Evolutionary conservation across 1,140 invertebrate species (phyloP), one percentile per base, ranked within the genome.

Genomic region (Drosophila repleta): DNA sequence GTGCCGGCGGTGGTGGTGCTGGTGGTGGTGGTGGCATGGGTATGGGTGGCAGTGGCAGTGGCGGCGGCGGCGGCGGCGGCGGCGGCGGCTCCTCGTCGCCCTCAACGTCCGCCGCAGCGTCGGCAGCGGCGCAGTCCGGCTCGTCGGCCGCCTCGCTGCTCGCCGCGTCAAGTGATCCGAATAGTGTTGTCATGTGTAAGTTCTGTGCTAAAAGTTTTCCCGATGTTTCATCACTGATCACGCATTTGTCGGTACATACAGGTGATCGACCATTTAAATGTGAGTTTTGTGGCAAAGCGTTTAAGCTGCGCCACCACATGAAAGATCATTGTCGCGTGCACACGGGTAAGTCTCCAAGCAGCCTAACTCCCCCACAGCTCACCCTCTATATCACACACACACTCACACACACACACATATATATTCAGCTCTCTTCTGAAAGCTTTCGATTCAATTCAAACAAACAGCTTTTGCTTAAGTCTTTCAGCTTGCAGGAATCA

Each of bases 311-410:
- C 48, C 96, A 97, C 91, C 96, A 97, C 93, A 97, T 98, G 96
- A 97, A 97, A 92, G 96, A 97, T 92, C 97, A 97, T 92, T 97
- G 96, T 92, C 95, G 96, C 83, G 96, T 97, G 56, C 97, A 97
- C 92, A 97, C 96, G 78, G 97, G 94, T 94, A 92, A 93, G 93
- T 89, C 49, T 52, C 58, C 6, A 2, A 53, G 41, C 35, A 39
- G 21, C 60, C 32, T 35, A 35, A 48, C 60, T 60, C 39, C n/a
- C 13, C 26, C 17, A 24, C 3, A 3, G 1, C 32, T 35, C 32
- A 48, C 43, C 69, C 57, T 13, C 35, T 35, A 24, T 21, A 63
- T 37, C 17, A 63, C 37, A 29, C 18, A 66, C 13, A 35, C 21
- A 63, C 10, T 56, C 35, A 43, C 15, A 17, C n/a, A 56, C 21